Base-by-base conservation (phyloP, 2,888 invertebrate genomes). In the Argyresthia goedartella region DNA sequence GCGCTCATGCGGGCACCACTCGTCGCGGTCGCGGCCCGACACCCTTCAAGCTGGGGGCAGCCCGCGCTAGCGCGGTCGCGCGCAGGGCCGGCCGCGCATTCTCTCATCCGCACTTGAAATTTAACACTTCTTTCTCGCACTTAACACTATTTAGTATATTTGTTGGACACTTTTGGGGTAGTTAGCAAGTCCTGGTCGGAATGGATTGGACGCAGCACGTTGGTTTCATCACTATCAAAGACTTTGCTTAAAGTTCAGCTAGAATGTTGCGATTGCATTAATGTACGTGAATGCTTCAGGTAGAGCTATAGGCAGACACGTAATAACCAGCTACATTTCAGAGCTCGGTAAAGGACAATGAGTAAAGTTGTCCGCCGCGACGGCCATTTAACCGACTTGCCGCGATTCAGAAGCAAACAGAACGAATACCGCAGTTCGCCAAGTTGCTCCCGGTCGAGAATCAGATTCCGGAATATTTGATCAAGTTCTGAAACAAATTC, bases 11-110 rank as follows among this genome's bases (percentile, higher is more conserved):
- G 78, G 76, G 78, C 85, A 85, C 85, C 85, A 84, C 62, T 81
- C 81, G 70, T 86, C 84, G 69, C 81, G 81, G 81, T 84, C 85
- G 75, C 84, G 84, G 63, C 84, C 85, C 85, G 85, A 85, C 85
- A 86, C 85, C 79, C 84, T 85, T 81, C 71, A 76, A 74, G 73
- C 69, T 75, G 65, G 64, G 63, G 60, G 61, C 63, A 57, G 65
- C 79, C 75, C 71, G 70, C 71, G 67, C 71, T 70, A 68, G 65
- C 65, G 50, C 41, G 41, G 15, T 7, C 50, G 8, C 50, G 35
- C 51, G 11, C 33, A 13, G 25, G 3, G 25, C 25, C 25, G 25
- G 44, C 44, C 14, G 71, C 74, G 73, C 84, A 82, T 85, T 75
- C 73, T 81, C 72, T 72, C 81, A 81, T 78, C 64, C 79, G 75